Percentiles rank a stretch among this genome's conserved stretches.
phyloP scores from a whole-genome alignment of 53 echinoderm and acorn worm genomes.

The Crossaster papposus region DNA sequence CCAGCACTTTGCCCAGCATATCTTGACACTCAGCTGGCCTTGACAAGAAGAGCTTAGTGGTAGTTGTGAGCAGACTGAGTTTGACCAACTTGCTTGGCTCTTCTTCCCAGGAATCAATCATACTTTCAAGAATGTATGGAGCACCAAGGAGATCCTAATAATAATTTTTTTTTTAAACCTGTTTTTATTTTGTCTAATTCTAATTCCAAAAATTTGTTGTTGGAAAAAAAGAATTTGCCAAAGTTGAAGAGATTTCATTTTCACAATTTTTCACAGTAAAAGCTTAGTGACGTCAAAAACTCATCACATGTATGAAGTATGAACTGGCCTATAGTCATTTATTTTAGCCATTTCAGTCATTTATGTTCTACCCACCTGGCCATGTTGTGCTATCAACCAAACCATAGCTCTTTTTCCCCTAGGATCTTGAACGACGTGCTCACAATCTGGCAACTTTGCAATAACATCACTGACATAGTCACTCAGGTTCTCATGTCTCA shows the following conservation, averaged over 20 bases:
- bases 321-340: background rate
- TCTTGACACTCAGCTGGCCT: constrained; percentile 97
- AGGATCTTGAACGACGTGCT: constrained; percentile 67
- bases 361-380: constrained; percentile 68
- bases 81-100: constrained; percentile 64
- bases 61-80: constrained; percentile 71
- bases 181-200: no score
- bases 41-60: constrained; percentile 84
- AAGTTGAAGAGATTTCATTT: no score
- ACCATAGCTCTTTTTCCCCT: constrained; percentile 80
- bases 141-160: constrained; percentile 24
- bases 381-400: constrained; percentile 89
- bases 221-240: no score
- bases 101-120: constrained; percentile 83
- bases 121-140: constrained; percentile 85
- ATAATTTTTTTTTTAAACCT: no score
- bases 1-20: constrained; percentile 86
- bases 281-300: no score
- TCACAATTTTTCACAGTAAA: no score
- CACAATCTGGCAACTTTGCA: constrained; percentile 70
- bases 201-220: no score
- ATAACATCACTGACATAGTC: constrained; percentile 64
- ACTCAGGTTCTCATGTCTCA: constrained; percentile 64
- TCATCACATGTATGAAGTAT: no score
- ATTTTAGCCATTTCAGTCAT: background rate